Conservation (phyloP, 2,113 vertebrate species). For the Monarcha castaneiventris region DNA sequence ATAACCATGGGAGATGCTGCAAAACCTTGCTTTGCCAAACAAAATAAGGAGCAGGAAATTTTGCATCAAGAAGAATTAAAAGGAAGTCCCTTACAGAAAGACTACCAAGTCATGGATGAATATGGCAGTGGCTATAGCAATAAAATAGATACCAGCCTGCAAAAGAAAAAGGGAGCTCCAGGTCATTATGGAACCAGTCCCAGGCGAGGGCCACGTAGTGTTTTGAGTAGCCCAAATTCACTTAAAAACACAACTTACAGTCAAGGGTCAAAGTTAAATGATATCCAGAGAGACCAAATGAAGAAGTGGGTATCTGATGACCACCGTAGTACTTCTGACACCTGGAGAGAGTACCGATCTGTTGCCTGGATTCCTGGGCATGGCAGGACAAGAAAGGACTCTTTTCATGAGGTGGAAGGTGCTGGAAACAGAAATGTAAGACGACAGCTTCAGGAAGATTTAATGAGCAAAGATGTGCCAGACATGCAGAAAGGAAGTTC, state of each 20-base stretch:
- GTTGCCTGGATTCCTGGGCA: constrained; percentile 37
- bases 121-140: constrained; percentile 69
- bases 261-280: constrained; percentile 71
- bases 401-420: constrained; percentile 68
- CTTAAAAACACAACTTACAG: constrained; percentile 68
- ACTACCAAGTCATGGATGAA: constrained; percentile 67
- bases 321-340: constrained; percentile 69
- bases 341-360: constrained; percentile 77
- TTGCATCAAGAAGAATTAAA: constrained; percentile 75
- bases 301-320: constrained; percentile 77
- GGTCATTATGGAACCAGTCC: constrained; percentile 74
- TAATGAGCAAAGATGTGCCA: constrained; percentile 52
- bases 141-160: constrained; percentile 74
- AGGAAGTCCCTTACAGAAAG: constrained; percentile 62
- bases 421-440: constrained; percentile 62
- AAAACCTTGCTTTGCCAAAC: constrained; percentile 76
- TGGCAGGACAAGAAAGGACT: constrained; percentile 71
- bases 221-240: constrained; percentile 72
- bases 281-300: constrained; percentile 77
- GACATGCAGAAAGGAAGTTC: constrained; percentile 62
- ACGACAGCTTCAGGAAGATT: constrained; percentile 65
- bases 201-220: constrained; percentile 70
- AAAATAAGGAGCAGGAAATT: constrained; percentile 70
- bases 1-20: constrained; percentile 83
- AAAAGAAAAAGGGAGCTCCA: constrained; percentile 69